Conservation (phyloP, 2,888 invertebrate species). For the Drosophila paramelanica region DNA sequence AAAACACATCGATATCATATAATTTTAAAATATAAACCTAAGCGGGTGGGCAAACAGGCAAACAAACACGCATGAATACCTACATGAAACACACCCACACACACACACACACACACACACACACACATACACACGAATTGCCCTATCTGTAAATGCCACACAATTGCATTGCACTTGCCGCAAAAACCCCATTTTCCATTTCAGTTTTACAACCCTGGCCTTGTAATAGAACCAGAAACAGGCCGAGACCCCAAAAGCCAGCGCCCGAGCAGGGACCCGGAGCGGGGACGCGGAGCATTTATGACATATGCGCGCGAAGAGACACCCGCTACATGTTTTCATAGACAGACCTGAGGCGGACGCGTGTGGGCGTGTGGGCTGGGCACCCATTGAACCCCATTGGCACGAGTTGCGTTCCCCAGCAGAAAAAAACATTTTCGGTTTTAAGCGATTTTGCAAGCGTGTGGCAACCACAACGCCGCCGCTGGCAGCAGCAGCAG, state of each 20-base stretch:
- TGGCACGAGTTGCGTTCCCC: slow-evolving; percentile 33
- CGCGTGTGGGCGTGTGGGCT: background rate
- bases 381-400: slow-evolving; percentile 27
- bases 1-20: slow-evolving; percentile 63
- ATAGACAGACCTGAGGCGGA: slow-evolving; percentile 13
- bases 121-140: slow-evolving; percentile 23
- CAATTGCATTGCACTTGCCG: slow-evolving; percentile 72
- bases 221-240: slow-evolving; percentile 27
- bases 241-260: slow-evolving; percentile 8
- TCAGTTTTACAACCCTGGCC: slow-evolving; percentile 56
- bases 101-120: slow-evolving; percentile 17
- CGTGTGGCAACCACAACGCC: slow-evolving; percentile 43
- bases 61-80: slow-evolving; percentile 64
- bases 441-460: slow-evolving; percentile 66
- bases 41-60: slow-evolving; percentile 29
- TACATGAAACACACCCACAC: slow-evolving; percentile 30
- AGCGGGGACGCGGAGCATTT: slow-evolving; percentile 51
- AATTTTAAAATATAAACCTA: slow-evolving; percentile 63
- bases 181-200: slow-evolving; percentile 69
- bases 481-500: slow-evolving; percentile 7
- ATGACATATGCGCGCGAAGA: slow-evolving; percentile 68
- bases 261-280: slow-evolving; percentile 9
- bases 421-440: slow-evolving; percentile 42
- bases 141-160: slow-evolving; percentile 68
- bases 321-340: background rate